Evolutionary conservation across 1,140 invertebrate species (phyloP).

Genomic region (Sesamia nonagrioides): DNA sequence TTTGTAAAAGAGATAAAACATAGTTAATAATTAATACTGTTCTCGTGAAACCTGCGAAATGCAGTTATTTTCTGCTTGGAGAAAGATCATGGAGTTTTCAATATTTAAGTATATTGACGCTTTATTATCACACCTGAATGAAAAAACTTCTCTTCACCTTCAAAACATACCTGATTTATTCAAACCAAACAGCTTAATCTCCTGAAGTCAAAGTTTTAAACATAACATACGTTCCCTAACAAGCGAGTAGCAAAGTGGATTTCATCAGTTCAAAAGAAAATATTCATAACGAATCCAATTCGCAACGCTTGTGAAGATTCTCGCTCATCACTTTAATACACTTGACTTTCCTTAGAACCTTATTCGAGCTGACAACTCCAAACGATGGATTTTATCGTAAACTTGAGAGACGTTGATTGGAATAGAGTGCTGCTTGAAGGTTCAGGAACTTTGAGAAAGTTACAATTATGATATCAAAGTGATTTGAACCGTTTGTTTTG

Average conservation of each 20-base stretch:
- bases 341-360: constrained; percentile 36
- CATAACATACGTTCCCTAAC: constrained; percentile 8
- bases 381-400: constrained; percentile 46
- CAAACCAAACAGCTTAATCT: constrained; percentile 21
- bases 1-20: not conserved
- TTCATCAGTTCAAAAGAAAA: constrained; percentile 43
- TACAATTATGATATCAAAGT: constrained; percentile 48
- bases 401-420: constrained; percentile 42
- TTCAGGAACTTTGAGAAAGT: constrained; percentile 27
- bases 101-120: not conserved
- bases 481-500: constrained; percentile 38
- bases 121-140: not conserved
- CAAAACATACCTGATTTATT: not conserved
- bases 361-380: constrained; percentile 43
- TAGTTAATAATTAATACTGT: not conserved
- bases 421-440: constrained; percentile 40
- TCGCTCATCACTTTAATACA: constrained; percentile 35
- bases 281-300: constrained; percentile 49
- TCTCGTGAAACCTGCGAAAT: not conserved
- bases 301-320: constrained; percentile 44
- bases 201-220: constrained; percentile 4
- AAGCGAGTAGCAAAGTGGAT: constrained; percentile 18
- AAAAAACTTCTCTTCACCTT: not conserved
- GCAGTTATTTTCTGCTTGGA: too few relatives aligned
- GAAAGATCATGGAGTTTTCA: not conserved